Percentiles rank a stretch among this genome's conserved stretches.
These are phyloP conservation scores for Drosophila percnosoma DNA, from an alignment of 2,888 invertebrate genomes.

Conservation along the genomic window DNA sequence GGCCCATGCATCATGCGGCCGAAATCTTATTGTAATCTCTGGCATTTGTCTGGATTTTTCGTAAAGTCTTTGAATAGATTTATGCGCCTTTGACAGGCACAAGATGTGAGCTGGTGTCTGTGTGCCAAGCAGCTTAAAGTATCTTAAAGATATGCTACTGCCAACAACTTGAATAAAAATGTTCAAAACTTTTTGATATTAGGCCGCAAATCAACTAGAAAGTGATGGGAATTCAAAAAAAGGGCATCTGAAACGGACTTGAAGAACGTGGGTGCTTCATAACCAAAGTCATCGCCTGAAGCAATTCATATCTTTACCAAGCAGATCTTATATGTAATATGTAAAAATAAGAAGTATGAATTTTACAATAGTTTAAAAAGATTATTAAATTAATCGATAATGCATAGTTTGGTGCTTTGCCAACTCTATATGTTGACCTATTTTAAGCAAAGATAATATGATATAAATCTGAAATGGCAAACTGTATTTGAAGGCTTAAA, in stretches of 20 bases:
- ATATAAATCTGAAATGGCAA: constrained; percentile 52
- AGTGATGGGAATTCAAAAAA: neutral
- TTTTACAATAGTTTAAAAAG: neutral
- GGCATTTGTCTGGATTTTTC: constrained; percentile 81
- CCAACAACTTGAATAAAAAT: constrained; percentile 27
- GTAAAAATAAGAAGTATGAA: neutral
- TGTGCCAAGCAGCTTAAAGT: constrained; percentile 63
- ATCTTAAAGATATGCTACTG: constrained; percentile 63
- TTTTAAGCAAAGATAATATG: neutral
- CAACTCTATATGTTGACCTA: neutral
- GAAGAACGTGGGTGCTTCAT: neutral
- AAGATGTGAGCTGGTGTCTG: constrained; percentile 72
- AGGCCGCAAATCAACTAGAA: neutral
- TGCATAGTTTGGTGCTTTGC: neutral
- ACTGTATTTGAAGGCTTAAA: constrained; percentile 59
- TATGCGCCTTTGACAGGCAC: constrained; percentile 78
- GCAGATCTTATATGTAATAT: neutral
- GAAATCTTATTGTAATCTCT: constrained; percentile 82
- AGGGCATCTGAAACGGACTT: neutral
- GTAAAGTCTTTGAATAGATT: constrained; percentile 81
- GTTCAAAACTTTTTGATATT: constrained; percentile 15
- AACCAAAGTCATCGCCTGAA: neutral
- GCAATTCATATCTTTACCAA: neutral
- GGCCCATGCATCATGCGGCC: constrained; percentile 78
- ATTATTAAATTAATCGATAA: constrained; percentile 6